Evolutionary conservation across 2,888 invertebrate genomes (phyloP).

Genomic region (Argyra leucocephala): DNA sequence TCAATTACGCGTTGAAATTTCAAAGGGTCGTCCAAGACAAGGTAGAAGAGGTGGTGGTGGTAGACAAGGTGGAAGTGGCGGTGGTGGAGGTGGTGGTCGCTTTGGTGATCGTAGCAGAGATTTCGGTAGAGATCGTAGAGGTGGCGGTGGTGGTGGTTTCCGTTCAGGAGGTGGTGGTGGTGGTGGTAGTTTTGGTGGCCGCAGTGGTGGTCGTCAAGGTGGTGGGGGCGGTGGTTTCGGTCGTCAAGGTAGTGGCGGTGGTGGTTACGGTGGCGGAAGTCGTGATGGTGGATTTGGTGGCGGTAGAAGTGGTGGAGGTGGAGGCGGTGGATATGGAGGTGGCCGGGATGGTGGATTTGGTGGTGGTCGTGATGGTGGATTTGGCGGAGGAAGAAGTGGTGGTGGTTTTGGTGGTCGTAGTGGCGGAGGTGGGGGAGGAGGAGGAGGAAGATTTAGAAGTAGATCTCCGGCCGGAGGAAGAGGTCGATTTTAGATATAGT

Average conservation of each 20-base stretch:
- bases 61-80: slow-evolving; percentile 44
- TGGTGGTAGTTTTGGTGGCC: slow-evolving; percentile 37
- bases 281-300: slow-evolving; percentile 31
- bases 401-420: background rate
- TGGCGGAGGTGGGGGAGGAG: background rate
- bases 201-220: slow-evolving; percentile 24
- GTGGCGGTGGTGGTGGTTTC: slow-evolving; percentile 43
- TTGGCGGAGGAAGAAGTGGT: background rate
- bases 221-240: slow-evolving; percentile 28
- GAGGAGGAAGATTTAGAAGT: background rate
- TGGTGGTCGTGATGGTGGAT: background rate
- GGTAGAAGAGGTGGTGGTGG: slow-evolving; percentile 9
- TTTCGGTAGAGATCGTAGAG: slow-evolving; percentile 50
- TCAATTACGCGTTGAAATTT: slow-evolving; percentile 79
- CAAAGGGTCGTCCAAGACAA: slow-evolving; percentile 58
- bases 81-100: slow-evolving; percentile 48
- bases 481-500: background rate
- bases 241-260: slow-evolving; percentile 23
- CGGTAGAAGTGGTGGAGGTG: slow-evolving; percentile 45
- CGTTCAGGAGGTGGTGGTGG: slow-evolving; percentile 43
- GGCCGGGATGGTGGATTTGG: background rate
- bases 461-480: background rate
- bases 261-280: slow-evolving; percentile 20
- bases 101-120: slow-evolving; percentile 42
- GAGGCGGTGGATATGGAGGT: slow-evolving; percentile 42